Evolutionary conservation across 1,140 invertebrate species (phyloP).

Genomic region (Lasioglossum albipes): DNA sequence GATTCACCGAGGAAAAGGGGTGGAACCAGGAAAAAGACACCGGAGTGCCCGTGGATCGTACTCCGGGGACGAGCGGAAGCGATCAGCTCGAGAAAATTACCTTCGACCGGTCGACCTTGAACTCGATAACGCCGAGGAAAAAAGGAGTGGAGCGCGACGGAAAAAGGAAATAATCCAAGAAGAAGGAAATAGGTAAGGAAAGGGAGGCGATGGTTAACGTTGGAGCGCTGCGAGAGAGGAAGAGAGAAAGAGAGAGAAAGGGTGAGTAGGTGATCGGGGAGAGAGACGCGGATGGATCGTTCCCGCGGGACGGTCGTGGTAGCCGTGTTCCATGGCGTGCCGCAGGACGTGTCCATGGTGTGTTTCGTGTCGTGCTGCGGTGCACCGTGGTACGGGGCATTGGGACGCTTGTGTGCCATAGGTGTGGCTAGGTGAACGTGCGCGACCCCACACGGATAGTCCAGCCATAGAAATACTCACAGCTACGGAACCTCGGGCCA

Average conservation of each 20-base stretch:
- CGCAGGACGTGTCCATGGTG: constrained; percentile 65
- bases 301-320: constrained; percentile 56
- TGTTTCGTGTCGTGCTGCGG: constrained; percentile 51
- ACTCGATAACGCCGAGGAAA: constrained; percentile 43
- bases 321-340: constrained; percentile 64
- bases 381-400: constrained; percentile 54
- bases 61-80: constrained; percentile 49
- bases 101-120: constrained; percentile 63
- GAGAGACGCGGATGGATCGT: constrained; percentile 58
- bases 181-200: constrained; percentile 1
- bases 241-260: background rate
- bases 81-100: constrained; percentile 61
- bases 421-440: constrained; percentile 22
- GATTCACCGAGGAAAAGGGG: background rate
- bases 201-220: background rate
- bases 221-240: constrained; percentile 11
- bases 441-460: background rate
- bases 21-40: constrained; percentile 5
- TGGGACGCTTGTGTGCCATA: constrained; percentile 13
- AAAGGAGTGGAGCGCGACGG: background rate
- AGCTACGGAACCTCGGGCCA: constrained; percentile 2
- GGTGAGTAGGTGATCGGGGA: constrained; percentile 19
- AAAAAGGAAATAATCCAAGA: background rate
- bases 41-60: constrained; percentile 30
- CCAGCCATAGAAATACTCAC: constrained; percentile 51